Conservation (phyloP, 2,113 vertebrate species). For the Xyliphius kryptos region DNA sequence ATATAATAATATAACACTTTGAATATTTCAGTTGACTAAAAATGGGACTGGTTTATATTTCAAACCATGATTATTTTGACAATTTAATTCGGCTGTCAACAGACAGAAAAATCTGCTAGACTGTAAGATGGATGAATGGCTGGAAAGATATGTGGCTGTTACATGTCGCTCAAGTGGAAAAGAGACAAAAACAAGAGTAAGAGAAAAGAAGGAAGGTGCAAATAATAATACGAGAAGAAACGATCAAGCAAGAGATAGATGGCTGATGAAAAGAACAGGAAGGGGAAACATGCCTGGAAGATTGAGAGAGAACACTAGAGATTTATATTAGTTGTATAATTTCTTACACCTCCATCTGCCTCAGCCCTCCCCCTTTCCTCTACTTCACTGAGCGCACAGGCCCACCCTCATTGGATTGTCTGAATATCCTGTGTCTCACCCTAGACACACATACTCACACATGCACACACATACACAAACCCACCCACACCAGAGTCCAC, state of each 20-base stretch:
- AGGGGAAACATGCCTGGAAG: slow-evolving; percentile 52
- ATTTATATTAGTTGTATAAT: slow-evolving; percentile 83
- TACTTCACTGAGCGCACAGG: slow-evolving; percentile 23
- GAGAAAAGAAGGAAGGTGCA: slow-evolving; percentile 53
- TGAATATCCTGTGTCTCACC: slow-evolving; percentile 47
- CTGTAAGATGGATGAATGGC: too few species aligned
- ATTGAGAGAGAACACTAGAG: slow-evolving; percentile 60
- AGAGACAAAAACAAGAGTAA: slow-evolving; percentile 45
- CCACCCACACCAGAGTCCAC: slow-evolving; percentile 58
- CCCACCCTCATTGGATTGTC: slow-evolving; percentile 57
- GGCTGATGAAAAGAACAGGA: slow-evolving; percentile 44
- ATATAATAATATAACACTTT: too few species aligned
- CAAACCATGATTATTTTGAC: too few species aligned
- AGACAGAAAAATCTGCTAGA: too few species aligned
- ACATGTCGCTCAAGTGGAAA: too few species aligned
- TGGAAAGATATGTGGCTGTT: too few species aligned
- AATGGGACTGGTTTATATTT: too few species aligned
- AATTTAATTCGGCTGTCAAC: too few species aligned
- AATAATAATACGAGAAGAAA: slow-evolving; percentile 63
- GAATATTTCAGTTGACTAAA: too few species aligned
- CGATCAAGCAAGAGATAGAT: slow-evolving; percentile 37
- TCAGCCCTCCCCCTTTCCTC: slow-evolving; percentile 26
- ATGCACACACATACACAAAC: too few species aligned
- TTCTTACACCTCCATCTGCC: slow-evolving; percentile 62
- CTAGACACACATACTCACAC: slow-evolving; percentile 52